phyloP scores from a whole-genome alignment of 2,113 vertebrate genomes.

The Cardinalis cardinalis region DNA sequence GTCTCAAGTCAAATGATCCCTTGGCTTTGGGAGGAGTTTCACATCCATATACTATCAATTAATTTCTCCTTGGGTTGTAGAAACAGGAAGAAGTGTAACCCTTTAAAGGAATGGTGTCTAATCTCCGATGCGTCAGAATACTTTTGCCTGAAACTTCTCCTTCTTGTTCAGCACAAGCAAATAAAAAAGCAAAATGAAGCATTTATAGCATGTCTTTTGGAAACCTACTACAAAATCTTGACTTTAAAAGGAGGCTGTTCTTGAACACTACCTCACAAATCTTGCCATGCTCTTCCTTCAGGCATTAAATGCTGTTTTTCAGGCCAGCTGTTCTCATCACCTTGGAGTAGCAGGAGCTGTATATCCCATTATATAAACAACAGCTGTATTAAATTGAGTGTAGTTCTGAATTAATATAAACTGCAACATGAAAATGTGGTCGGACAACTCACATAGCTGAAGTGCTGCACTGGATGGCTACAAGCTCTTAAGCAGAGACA shows the following conservation, averaged over 20 bases:
- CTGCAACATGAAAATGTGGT: accelerated
- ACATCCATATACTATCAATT: neutral
- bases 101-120: neutral
- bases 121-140: neutral
- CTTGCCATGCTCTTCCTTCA: neutral
- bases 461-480: neutral
- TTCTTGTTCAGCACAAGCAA: neutral
- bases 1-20: neutral
- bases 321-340: neutral
- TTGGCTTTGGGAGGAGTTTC: neutral
- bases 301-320: neutral
- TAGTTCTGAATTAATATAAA: neutral
- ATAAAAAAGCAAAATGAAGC: neutral
- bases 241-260: neutral
- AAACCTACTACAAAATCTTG: neutral
- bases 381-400: neutral
- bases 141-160: neutral
- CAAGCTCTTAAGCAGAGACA: neutral
- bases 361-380: neutral
- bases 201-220: neutral
- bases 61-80: neutral
- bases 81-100: neutral
- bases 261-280: neutral
- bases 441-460: neutral
- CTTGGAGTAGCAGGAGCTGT: neutral